Evolutionary conservation across 2,113 vertebrate species (phyloP).

Genomic region (Pardalotus punctatus): DNA sequence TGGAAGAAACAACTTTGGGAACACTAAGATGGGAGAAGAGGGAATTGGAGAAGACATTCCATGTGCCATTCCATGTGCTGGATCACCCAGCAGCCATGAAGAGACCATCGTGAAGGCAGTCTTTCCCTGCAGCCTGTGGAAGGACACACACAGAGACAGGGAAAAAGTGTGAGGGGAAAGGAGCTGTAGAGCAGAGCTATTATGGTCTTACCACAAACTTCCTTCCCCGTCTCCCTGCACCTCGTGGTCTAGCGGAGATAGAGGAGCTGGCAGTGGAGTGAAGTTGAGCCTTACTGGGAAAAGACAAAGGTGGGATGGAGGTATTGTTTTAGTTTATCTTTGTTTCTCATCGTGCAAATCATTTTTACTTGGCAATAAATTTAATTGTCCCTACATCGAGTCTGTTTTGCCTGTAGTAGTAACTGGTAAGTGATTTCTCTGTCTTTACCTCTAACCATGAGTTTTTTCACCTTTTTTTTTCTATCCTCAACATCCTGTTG

Average conservation of each 20-base stretch:
- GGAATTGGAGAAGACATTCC: not conserved
- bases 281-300: not conserved
- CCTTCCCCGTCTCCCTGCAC: not conserved
- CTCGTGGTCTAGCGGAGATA: no score
- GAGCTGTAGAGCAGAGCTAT: not conserved
- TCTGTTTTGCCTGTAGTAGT: not conserved
- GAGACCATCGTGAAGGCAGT: rapidly evolving
- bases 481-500: not conserved
- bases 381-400: not conserved
- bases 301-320: not conserved
- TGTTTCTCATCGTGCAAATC: not conserved
- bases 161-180: not conserved
- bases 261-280: not conserved
- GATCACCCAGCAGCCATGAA: not conserved
- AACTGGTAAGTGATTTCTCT: not conserved
- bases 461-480: not conserved
- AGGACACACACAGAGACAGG: not conserved
- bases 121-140: not conserved
- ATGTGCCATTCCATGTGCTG: not conserved
- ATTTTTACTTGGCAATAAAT: not conserved
- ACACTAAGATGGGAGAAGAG: not conserved
- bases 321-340: not conserved
- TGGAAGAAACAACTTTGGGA: not conserved
- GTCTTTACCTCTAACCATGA: not conserved
- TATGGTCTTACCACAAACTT: not conserved